Conservation (phyloP, 2,113 vertebrate genomes). For the Grammomys dolichurus region DNA sequence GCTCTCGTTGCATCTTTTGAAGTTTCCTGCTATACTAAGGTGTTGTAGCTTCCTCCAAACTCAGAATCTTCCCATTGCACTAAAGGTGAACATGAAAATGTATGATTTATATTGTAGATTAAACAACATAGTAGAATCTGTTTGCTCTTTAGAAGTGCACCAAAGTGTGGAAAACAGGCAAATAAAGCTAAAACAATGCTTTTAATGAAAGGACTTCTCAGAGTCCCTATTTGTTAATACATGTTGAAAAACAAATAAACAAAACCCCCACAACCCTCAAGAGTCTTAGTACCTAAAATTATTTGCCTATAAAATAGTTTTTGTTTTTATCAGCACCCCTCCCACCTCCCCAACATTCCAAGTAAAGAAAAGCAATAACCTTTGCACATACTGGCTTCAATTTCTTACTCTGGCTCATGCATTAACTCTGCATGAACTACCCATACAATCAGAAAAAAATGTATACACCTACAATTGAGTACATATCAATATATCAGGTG, state of each 20-base stretch:
- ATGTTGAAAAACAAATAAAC: constrained; percentile 62
- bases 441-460: constrained; percentile 58
- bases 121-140: constrained; percentile 54
- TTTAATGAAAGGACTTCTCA: constrained; percentile 68
- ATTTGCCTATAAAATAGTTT: constrained; percentile 67
- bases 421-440: constrained; percentile 69
- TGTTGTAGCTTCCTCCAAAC: constrained; percentile 33
- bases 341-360: constrained; percentile 43
- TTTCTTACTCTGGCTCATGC: constrained; percentile 71
- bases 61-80: constrained; percentile 58
- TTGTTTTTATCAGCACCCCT: background rate
- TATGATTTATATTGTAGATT: constrained; percentile 22
- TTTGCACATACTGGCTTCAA: constrained; percentile 65
- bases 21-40: constrained; percentile 24
- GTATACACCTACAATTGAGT: constrained; percentile 72
- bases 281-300: constrained; percentile 67
- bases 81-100: constrained; percentile 36
- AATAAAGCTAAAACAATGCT: constrained; percentile 69
- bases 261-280: background rate
- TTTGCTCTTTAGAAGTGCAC: constrained; percentile 64
- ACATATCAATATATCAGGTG: constrained; percentile 69
- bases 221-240: constrained; percentile 53
- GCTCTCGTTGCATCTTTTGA: background rate
- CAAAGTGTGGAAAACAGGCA: constrained; percentile 68
- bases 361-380: constrained; percentile 67